Conservation (phyloP, 2,888 invertebrate species). For the Eristalinus aeneus region DNA sequence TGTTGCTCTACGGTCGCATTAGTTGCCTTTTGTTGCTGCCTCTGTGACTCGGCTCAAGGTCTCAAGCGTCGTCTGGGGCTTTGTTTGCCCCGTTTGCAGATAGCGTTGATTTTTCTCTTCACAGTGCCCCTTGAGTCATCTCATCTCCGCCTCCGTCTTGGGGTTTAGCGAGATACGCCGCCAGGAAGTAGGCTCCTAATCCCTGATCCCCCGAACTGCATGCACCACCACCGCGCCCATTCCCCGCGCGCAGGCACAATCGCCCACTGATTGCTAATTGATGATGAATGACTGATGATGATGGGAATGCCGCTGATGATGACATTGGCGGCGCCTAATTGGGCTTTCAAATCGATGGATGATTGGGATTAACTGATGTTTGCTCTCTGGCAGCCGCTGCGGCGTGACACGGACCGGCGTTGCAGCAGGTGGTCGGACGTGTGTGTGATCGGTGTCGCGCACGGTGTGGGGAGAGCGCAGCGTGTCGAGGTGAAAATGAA, state of each 20-base stretch:
- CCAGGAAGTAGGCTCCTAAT: slow-evolving; percentile 61
- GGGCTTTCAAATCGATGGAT: slow-evolving; percentile 65
- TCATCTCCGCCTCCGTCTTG: slow-evolving; percentile 13
- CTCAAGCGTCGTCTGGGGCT: slow-evolving; percentile 59
- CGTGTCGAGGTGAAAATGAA: slow-evolving; percentile 62
- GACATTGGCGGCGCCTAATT: slow-evolving; percentile 66
- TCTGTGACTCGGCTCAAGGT: slow-evolving; percentile 61
- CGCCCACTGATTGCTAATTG: slow-evolving; percentile 65
- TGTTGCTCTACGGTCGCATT: not conserved
- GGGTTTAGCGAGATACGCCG: slow-evolving; percentile 45
- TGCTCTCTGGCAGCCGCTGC: slow-evolving; percentile 8
- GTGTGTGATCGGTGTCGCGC: not conserved
- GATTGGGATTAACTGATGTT: slow-evolving; percentile 56
- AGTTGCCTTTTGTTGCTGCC: slow-evolving; percentile 40
- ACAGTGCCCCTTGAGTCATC: slow-evolving; percentile 51
- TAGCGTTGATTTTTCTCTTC: slow-evolving; percentile 44
- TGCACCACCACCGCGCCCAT: not conserved
- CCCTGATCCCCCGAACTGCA: slow-evolving; percentile 39
- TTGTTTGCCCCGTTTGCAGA: slow-evolving; percentile 45
- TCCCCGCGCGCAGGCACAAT: slow-evolving; percentile 28
- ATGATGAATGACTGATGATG: slow-evolving; percentile 63
- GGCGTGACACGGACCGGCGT: not conserved
- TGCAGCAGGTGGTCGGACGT: slow-evolving; percentile 47
- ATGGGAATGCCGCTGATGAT: slow-evolving; percentile 20
- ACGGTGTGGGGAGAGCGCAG: not conserved